Base-by-base conservation (phyloP, 2,797 vertebrate species). In the Argyrosomus regius region DNA sequence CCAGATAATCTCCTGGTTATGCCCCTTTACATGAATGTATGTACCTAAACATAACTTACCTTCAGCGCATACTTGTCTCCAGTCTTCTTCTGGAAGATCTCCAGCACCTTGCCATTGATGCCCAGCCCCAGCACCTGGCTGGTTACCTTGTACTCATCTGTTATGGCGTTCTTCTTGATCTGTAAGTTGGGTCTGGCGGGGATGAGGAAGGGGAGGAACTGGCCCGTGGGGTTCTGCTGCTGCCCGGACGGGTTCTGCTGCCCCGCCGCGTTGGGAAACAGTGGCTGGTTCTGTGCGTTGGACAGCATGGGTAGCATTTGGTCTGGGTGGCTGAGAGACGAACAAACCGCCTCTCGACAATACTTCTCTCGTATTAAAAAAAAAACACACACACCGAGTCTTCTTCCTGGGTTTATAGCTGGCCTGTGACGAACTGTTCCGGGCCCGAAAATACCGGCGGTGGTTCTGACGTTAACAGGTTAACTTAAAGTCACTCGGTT, bases 121-220 rank as follows among this genome's bases (percentile, higher is more conserved):
- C 98, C 98, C 79, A 98, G 94, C 3, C 98, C 98, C 90, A 99
- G 89, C 73, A 99, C 98, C 93, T 98, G 97, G 85, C 92, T 97
- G 86, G 98, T 99, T 87, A 99, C 97, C 95, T 97, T 97, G 96
- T 99, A 99, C 71, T 99, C 97, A 80, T 99, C 98, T n/a, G 97
- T 97, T 84, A 99, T 98, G 89, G 97, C 97, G 85, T 96, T 97
- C 87, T 97, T 98, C 95, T 96, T 98, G 74, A 98, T 97, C 90
- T 95, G 97, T 72, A 97, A 94, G 73, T 84, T 81, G 62, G 95
- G 93, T 93, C 95, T 97, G 71, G 91, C 90, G 65, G 22, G 22
- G 22, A 22, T 22, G 22, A 96, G 91, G 87, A 96, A 95, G 86
- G 95, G 93, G 5, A 94, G 65, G 52, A 94, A 96, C 72, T 95